Percentiles rank a stretch among this genome's conserved stretches.
Evolutionary conservation across 2,797 vertebrate genomes (phyloP).

Genomic region (Siniperca obscura): DNA sequence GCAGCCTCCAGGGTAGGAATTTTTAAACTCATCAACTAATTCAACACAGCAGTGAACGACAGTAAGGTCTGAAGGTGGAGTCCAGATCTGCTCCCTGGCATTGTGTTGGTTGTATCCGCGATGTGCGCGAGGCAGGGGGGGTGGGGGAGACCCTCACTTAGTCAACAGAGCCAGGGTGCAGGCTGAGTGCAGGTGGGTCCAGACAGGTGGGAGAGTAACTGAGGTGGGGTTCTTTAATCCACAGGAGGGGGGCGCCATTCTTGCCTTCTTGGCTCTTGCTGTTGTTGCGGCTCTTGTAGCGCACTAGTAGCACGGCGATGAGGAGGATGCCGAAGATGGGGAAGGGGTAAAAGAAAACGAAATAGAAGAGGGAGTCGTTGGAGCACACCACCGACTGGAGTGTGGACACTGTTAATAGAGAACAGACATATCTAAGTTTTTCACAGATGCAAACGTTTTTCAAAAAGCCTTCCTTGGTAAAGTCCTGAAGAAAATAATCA

Average conservation of each 20-base stretch:
- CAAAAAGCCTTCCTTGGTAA: background rate
- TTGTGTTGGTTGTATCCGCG: constrained; percentile 68
- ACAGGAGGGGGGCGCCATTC: constrained; percentile 95
- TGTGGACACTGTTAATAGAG: constrained; percentile 85
- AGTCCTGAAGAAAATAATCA: background rate
- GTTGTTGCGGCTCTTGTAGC: constrained; percentile 93
- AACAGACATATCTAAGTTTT: background rate
- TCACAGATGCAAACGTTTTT: background rate
- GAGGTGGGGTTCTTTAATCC: constrained; percentile 99
- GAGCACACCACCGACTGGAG: constrained; percentile 95
- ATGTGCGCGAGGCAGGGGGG: constrained; percentile 36
- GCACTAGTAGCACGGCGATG: constrained; percentile 94
- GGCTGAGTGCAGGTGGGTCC: constrained; percentile 96
- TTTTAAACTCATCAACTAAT: constrained; percentile 74
- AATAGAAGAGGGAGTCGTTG: constrained; percentile 97
- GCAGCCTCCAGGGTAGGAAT: constrained; percentile 69
- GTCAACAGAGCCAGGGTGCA: constrained; percentile 97
- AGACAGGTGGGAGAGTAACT: constrained; percentile 99
- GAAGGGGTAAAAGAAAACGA: constrained; percentile 99
- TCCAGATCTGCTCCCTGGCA: constrained; percentile 73
- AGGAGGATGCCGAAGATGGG: constrained; percentile 97
- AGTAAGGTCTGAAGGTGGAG: constrained; percentile 78
- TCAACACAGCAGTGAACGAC: constrained; percentile 80
- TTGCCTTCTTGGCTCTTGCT: constrained; percentile 97
- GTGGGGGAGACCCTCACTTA: constrained; percentile 74